Evolutionary conservation across 2,888 invertebrate species (phyloP).

Genomic region (Dermolepida albohirtum): DNA sequence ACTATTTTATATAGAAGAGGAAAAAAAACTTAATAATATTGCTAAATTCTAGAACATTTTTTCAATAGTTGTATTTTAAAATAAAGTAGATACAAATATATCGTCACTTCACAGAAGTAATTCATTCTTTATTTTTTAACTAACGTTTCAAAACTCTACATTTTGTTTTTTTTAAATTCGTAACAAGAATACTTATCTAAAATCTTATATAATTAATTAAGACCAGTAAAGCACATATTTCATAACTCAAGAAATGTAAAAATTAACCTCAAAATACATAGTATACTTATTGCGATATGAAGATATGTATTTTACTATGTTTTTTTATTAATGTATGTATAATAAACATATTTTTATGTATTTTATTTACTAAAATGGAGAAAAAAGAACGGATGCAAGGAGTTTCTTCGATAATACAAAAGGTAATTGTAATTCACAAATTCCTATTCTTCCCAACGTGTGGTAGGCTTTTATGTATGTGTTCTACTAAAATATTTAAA

Average conservation of each 20-base stretch:
- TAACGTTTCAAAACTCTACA: conserved; percentile 48
- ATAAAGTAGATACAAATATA: conserved; percentile 23
- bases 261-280: conserved; percentile 33
- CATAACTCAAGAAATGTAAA: conserved; percentile 41
- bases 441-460: no score
- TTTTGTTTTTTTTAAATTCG: conserved; percentile 57
- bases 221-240: conserved; percentile 46
- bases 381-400: no score
- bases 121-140: conserved; percentile 40
- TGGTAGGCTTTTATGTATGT: no score
- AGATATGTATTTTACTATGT: conserved; percentile 57
- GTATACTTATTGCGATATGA: conserved; percentile 56
- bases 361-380: background rate
- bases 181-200: conserved; percentile 62
- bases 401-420: no score
- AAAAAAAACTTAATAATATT: conserved; percentile 32
- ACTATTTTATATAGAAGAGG: conserved; percentile 4
- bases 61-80: conserved; percentile 2
- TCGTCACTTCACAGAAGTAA: conserved; percentile 59
- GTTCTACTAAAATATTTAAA: no score
- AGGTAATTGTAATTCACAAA: no score
- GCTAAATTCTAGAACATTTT: conserved; percentile 28
- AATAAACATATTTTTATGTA: background rate
- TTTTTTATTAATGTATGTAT: conserved; percentile 10
- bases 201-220: conserved; percentile 41